Evolutionary conservation across 2,797 vertebrate genomes (phyloP), one percentile per base, ranked within the genome.

Genomic region (Chelon auratus): DNA sequence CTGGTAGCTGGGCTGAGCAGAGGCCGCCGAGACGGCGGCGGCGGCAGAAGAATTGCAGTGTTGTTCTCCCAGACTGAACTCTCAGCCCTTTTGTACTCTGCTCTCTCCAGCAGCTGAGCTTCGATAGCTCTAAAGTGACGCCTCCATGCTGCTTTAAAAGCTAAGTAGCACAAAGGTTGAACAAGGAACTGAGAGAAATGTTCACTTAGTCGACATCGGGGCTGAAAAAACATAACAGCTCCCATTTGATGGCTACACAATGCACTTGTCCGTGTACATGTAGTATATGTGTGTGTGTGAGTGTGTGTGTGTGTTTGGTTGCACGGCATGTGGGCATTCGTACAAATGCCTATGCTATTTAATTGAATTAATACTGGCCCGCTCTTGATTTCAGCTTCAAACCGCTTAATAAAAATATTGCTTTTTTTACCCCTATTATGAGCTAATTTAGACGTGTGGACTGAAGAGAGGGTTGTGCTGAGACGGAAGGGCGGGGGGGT

Each of bases 61-160:
- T 69, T 70, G 72, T 73, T 72, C 78, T 75, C 55, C 0, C 12
- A 78, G 61, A 40, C 62, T 77, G 67, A 84, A 82, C 78, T 64
- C 59, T 71, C 20, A 43, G 73, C 58, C 72, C 74, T 77, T 84
- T 79, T 83, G 72, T 77, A 7, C 72, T 75, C 6, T 2, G 57
- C 64, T 72, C 77, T 74, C 61, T 73, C 51, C 73, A 48, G 62
- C 45, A 63, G 52, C 48, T 0, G 50, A 65, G 24, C 62, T 56
- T 77, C 43, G 72, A 68, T 60, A 47, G 51, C 54, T 66, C 67
- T 69, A 33, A 78, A 78, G 69, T 80, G 77, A 85, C 63, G 62
- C 80, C 72, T 78, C 83, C 72, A 78, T 64, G 78, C 88, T 79
- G 83, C 68, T 78, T 64, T 81, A 78, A 86, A 59, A 80, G 79